phyloP scores from a whole-genome alignment of 2,797 vertebrate genomes.

The Uromys caudimaculatus region DNA sequence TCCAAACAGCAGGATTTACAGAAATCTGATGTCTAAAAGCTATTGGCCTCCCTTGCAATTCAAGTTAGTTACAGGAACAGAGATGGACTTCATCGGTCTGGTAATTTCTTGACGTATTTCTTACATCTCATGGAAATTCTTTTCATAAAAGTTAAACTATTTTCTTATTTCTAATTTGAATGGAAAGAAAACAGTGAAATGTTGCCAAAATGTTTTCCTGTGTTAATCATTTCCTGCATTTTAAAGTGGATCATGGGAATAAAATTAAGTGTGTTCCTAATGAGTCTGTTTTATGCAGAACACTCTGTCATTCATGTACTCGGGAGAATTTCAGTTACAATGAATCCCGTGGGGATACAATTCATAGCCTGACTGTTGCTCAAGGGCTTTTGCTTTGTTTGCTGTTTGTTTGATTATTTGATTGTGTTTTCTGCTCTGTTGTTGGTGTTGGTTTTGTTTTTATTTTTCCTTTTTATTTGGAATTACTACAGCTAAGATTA shows the following conservation, averaged over 20 bases:
- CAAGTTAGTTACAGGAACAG: background rate
- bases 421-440: background rate
- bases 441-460: background rate
- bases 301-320: background rate
- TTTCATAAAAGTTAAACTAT: background rate
- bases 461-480: background rate
- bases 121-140: background rate
- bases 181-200: background rate
- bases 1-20: background rate
- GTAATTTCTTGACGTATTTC: background rate
- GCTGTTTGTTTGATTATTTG: background rate
- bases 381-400: background rate
- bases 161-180: background rate
- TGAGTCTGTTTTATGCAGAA: background rate
- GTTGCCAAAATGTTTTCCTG: background rate
- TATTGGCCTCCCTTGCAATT: background rate
- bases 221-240: background rate
- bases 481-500: background rate
- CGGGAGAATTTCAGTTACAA: background rate
- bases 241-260: conserved; percentile 4
- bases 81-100: background rate
- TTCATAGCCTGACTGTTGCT: background rate
- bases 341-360: background rate
- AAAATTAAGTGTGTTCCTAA: background rate
- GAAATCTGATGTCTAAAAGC: background rate